These are phyloP conservation scores for Penelope pileata DNA, from an alignment of 2,113 vertebrate species.

Conservation along the genomic window DNA sequence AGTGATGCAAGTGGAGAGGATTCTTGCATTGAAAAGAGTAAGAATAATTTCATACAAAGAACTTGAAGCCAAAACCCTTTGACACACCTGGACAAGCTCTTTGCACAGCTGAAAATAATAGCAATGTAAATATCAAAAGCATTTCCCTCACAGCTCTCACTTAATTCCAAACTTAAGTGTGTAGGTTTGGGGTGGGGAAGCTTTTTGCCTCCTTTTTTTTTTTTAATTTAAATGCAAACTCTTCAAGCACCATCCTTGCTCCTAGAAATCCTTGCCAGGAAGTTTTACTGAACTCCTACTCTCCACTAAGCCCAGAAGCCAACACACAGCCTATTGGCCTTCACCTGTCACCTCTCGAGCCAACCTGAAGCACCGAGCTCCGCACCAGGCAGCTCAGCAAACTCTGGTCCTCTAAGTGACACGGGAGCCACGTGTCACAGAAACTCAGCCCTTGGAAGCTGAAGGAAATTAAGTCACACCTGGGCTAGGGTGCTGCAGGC, in stretches of 20 bases:
- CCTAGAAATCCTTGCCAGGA: background rate
- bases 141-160: background rate
- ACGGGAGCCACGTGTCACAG: background rate
- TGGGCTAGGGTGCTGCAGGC: background rate
- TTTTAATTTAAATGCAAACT: background rate
- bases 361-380: background rate
- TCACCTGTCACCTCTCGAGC: background rate
- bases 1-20: fast-evolving
- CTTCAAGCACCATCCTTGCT: background rate
- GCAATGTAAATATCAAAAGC: background rate
- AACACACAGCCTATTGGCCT: background rate
- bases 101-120: background rate
- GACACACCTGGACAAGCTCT: background rate
- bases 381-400: background rate
- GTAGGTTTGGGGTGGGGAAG: background rate
- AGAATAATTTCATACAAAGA: background rate
- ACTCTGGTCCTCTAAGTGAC: background rate
- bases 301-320: background rate
- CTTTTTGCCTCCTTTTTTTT: background rate
- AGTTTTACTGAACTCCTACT: background rate
- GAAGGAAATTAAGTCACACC: background rate
- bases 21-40: background rate
- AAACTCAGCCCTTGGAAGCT: background rate
- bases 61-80: background rate
- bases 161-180: background rate